Conservation (phyloP, 2,888 invertebrate genomes). For the Dioctria rufipes region DNA sequence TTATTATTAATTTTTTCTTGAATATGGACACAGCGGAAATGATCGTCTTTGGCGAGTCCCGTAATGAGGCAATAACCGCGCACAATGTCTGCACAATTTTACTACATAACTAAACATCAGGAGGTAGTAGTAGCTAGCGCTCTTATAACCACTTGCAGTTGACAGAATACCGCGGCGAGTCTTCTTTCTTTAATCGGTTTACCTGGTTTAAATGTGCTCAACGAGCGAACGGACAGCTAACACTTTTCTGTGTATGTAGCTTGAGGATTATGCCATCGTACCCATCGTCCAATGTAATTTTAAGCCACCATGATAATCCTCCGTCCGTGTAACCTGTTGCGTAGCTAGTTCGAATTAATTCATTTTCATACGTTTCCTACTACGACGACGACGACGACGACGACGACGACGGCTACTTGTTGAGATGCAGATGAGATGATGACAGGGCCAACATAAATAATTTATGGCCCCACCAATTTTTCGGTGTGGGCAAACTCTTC, state of each 20-base stretch:
- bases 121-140: neutral
- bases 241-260: no score
- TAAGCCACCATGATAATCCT: no score
- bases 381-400: no score
- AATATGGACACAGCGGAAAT: conserved; percentile 52
- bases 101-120: no score
- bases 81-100: no score
- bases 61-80: conserved; percentile 57
- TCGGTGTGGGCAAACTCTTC: conserved; percentile 25
- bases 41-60: conserved; percentile 54
- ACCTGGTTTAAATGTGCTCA: no score
- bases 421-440: conserved; percentile 10
- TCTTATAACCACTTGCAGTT: no score
- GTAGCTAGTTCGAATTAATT: neutral
- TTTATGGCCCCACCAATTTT: conserved; percentile 1
- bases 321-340: neutral
- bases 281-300: no score
- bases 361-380: neutral
- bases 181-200: neutral
- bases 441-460: neutral
- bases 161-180: neutral
- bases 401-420: no score
- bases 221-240: no score
- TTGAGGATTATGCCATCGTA: no score
- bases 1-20: conserved; percentile 12